phyloP scores from a whole-genome alignment of 2,113 vertebrate genomes.

The Peromyscus leucopus region DNA sequence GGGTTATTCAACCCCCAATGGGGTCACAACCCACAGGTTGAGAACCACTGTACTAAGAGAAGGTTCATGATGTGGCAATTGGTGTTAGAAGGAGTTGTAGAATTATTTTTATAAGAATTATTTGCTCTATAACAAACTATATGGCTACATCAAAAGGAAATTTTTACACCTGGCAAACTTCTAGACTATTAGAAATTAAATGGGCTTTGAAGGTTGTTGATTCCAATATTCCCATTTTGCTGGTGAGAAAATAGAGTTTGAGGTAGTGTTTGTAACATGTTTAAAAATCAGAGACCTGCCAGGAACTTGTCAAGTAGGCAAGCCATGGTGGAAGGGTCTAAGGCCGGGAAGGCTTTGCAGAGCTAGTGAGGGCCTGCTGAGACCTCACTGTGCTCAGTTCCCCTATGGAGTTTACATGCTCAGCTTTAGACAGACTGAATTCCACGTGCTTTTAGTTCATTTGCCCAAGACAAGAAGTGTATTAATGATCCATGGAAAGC shows the following conservation, averaged over 20 bases:
- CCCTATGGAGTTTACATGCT: neutral
- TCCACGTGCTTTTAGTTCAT: neutral
- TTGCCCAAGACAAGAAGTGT: neutral
- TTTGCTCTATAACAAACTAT: neutral
- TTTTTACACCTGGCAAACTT: neutral
- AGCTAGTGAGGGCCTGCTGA: neutral
- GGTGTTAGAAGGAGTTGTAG: neutral
- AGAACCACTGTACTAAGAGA: neutral
- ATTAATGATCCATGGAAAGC: neutral
- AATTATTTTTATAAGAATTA: neutral
- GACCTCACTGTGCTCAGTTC: neutral
- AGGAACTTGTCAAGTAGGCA: neutral
- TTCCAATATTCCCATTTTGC: neutral
- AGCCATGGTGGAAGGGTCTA: neutral
- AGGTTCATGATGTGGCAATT: neutral
- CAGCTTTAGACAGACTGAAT: neutral
- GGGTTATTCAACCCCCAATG: neutral
- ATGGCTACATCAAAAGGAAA: neutral
- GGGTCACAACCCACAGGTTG: neutral
- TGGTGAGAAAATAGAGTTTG: neutral
- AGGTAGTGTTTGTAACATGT: neutral
- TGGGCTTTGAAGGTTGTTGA: neutral
- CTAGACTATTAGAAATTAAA: slow-evolving; percentile 34
- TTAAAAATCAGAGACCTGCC: neutral
- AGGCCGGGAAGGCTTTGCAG: neutral